Base-by-base conservation (phyloP, 2,113 vertebrate species). In the Anseranas semipalmata region DNA sequence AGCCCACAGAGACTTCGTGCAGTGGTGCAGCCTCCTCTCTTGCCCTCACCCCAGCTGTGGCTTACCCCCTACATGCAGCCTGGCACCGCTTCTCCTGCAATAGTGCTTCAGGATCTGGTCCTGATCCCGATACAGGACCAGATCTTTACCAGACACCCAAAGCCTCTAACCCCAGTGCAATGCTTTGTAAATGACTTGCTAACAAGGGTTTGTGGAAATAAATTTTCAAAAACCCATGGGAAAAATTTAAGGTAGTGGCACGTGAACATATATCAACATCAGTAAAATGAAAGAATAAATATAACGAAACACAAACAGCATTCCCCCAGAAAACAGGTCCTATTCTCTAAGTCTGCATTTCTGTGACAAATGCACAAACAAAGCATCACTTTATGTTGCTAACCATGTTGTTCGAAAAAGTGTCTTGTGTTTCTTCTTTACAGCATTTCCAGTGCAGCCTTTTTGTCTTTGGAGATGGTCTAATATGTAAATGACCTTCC, bases 391-490 rank as follows among this genome's bases (percentile, higher is more conserved):
- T 80, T 58, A 13, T 66, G 10, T 72, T 83, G 68, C 63, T 89
- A 97, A 95, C 65, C 79, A 50, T 3, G 15, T 53, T 81, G n/a
- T 39, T 77, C 4, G 2, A 37, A 94, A 65, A 89, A 55, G 33
- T 56, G 32, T 35, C 70, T 93, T 37, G 9, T 59, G 72, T 74
- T 95, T 88, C 58, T 67, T 71, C 90, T 92, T 92, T 48, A 90
- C 77, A 89, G 75, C 20, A 59, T 89, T 96, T 96, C 70, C 67
- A 65, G 25, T 21, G 58, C 59, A 59, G 67, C n/a, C 46, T 82
- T 92, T 97, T 96, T 95, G 87, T 96, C 89, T 97, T 75, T 77
- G 91, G 88, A 39, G 32, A 62, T 78, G 81, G 72, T 78, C 95
- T 91, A 62, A 84, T 87, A 77, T 90, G 92, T 56, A 88, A 91